Conservation (phyloP, 2,113 vertebrate genomes). For the human region DNA sequence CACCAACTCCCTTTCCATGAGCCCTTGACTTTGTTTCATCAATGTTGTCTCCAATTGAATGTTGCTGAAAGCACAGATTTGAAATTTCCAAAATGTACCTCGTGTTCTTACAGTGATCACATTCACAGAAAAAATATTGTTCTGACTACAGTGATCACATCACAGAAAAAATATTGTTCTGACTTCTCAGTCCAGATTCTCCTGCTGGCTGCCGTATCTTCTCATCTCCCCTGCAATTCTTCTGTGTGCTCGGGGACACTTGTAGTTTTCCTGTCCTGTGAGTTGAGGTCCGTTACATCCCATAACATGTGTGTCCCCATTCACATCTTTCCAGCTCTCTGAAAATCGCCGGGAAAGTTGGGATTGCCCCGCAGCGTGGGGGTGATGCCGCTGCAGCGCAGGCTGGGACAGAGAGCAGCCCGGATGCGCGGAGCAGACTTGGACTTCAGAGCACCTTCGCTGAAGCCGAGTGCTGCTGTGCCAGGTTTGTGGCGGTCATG, state of each 20-base stretch:
- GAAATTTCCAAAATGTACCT: neutral
- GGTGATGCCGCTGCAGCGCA: too few relatives aligned
- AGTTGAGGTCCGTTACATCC: neutral
- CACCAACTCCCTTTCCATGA: too few relatives aligned
- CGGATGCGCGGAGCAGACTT: fast-evolving
- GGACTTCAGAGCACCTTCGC: neutral
- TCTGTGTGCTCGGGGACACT: neutral
- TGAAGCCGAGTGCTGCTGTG: neutral
- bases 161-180: neutral
- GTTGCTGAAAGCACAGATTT: neutral
- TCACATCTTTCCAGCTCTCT: neutral
- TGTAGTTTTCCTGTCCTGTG: neutral
- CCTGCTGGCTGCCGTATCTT: neutral
- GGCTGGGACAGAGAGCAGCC: too few relatives aligned
- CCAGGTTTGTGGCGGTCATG: neutral
- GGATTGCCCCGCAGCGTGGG: too few relatives aligned
- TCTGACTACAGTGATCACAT: too few relatives aligned
- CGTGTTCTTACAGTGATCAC: neutral
- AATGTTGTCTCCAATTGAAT: neutral
- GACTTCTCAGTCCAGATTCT: neutral
- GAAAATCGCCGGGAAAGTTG: too few relatives aligned
- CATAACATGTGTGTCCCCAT: neutral
- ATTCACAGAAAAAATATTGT: neutral
- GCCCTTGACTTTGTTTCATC: neutral
- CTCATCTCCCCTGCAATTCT: neutral